Percentiles rank a stretch among this genome's conserved stretches.
Conservation (phyloP, 2,113 vertebrate species). For the Cathartes aura region DNA sequence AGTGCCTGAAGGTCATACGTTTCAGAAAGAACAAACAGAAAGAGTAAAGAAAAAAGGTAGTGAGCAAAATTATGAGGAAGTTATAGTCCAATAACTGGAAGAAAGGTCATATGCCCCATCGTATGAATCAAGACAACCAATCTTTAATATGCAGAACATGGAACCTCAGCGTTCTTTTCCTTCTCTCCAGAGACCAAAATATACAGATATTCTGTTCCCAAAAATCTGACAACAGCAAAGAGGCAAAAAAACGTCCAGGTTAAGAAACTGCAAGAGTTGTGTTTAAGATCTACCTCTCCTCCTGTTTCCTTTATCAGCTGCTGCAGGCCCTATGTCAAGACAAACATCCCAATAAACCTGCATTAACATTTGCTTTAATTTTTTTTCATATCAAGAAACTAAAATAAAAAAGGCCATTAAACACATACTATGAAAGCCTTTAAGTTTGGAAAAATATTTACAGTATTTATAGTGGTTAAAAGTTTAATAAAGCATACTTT, state of each 20-base stretch:
- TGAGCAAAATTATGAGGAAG: background rate
- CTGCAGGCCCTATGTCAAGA: background rate
- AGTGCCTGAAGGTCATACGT: background rate
- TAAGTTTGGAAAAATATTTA: background rate
- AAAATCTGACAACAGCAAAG: background rate
- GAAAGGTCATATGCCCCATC: background rate
- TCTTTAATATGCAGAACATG: background rate
- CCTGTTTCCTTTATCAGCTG: background rate
- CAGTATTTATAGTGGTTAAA: background rate
- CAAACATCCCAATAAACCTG: background rate
- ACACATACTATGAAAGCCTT: background rate
- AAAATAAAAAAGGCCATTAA: background rate
- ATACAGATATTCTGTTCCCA: fast-evolving
- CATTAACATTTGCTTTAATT: background rate
- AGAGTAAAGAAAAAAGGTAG: background rate
- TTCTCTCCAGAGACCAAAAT: background rate
- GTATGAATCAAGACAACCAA: background rate
- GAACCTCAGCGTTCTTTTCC: background rate
- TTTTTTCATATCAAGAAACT: background rate
- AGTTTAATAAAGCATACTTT: background rate
- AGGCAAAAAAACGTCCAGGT: background rate
- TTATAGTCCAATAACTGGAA: background rate
- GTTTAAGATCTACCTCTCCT: background rate
- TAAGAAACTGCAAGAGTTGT: background rate
- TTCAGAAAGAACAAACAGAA: background rate